Evolutionary conservation across 2,888 invertebrate genomes (phyloP).

Genomic region (Cosmia trapezina): DNA sequence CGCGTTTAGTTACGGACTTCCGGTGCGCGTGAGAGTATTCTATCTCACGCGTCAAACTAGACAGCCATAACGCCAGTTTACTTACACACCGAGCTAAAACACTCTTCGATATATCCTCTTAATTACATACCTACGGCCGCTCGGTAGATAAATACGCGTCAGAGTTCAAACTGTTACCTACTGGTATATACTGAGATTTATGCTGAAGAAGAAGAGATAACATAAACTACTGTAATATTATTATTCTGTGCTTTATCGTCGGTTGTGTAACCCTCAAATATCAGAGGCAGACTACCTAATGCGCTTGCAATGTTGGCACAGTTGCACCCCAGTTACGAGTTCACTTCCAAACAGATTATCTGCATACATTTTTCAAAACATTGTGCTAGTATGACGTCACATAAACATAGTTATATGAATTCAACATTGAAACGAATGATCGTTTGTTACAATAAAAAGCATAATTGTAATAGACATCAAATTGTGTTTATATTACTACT

Average conservation of each 20-base stretch:
- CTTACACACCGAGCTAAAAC: no score
- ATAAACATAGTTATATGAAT: conserved; percentile 28
- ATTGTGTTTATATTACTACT: conserved; percentile 31
- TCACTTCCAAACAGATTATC: conserved; percentile 44
- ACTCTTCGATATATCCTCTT: no score
- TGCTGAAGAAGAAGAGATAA: no score
- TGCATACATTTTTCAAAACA: conserved; percentile 55
- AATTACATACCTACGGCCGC: no score
- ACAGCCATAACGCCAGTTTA: no score
- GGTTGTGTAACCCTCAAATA: conserved; percentile 38
- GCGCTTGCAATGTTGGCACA: conserved; percentile 56
- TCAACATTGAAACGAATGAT: conserved; percentile 38
- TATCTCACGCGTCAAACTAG: no score
- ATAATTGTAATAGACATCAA: conserved; percentile 26
- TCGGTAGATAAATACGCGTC: no score
- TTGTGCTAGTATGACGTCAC: conserved; percentile 47
- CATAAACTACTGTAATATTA: no score
- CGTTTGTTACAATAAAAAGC: conserved; percentile 24
- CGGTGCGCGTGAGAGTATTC: no score
- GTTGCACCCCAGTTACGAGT: conserved; percentile 40
- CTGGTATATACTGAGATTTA: no score
- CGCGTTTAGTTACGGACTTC: no score
- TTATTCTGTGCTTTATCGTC: not conserved
- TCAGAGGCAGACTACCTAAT: conserved; percentile 43
- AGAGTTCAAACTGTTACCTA: no score